These are phyloP conservation scores for Mionectes olivaceus DNA, from an alignment of 2,797 vertebrate genomes.

Conservation along the genomic window DNA sequence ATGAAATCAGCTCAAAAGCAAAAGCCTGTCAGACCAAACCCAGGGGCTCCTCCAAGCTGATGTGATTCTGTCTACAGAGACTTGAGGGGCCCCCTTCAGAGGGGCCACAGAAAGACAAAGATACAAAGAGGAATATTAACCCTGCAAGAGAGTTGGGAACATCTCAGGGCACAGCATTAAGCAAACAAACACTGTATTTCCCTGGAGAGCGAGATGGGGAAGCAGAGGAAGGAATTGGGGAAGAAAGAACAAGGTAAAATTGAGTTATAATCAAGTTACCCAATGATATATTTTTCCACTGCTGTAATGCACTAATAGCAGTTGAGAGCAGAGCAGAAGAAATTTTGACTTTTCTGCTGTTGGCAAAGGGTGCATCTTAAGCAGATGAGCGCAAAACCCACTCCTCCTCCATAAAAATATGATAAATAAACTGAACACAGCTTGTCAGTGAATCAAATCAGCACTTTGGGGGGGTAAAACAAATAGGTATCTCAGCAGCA, in stretches of 20 bases:
- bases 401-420: not conserved
- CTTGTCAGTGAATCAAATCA: not conserved
- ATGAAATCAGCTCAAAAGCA: not conserved
- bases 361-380: not conserved
- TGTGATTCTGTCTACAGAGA: not conserved
- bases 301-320: not conserved
- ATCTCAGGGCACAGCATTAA: not conserved
- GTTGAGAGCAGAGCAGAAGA: not conserved
- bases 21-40: not conserved
- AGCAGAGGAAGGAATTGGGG: not conserved
- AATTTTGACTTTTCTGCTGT: not conserved
- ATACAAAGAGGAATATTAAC: not conserved
- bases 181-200: not conserved
- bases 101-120: not conserved
- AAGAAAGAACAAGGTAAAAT: not conserved
- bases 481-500: not conserved
- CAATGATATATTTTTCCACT: not conserved
- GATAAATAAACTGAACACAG: not conserved
- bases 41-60: not conserved
- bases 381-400: accelerated
- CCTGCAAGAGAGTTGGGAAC: not conserved
- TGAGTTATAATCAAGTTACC: not conserved
- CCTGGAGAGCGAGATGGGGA: not conserved
- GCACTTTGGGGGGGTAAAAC: not conserved
- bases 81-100: not conserved